These are phyloP conservation scores for Oreochromis niloticus DNA, from an alignment of 2,113 vertebrate species.

Conservation along the genomic window DNA sequence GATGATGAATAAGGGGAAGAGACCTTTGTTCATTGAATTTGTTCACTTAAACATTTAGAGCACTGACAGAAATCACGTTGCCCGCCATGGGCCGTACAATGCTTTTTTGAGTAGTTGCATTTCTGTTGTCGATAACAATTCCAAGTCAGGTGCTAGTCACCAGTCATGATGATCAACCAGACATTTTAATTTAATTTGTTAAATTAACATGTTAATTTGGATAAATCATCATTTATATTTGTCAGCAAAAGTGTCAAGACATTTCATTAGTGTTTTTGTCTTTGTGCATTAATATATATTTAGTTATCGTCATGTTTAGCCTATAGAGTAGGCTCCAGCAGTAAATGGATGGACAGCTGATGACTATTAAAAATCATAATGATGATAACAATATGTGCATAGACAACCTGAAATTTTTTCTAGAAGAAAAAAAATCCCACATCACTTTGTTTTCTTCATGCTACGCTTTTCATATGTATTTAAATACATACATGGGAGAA, in stretches of 20 bases:
- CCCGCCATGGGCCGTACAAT: neutral
- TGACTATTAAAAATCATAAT: neutral
- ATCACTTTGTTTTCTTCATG: neutral
- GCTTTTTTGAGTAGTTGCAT: neutral
- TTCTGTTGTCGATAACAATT: neutral
- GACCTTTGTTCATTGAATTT: neutral
- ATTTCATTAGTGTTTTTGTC: neutral
- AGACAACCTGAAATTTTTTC: neutral
- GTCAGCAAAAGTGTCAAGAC: neutral
- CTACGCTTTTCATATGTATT: neutral
- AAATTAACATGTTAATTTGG: neutral
- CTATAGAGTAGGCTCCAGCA: neutral
- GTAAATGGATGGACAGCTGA: neutral
- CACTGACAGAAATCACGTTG: neutral
- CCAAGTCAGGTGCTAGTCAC: neutral
- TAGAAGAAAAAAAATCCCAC: neutral
- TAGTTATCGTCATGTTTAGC: neutral
- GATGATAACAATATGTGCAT: neutral
- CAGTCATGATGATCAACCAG: neutral
- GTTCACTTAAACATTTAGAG: neutral
- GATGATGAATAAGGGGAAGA: too few relatives aligned
- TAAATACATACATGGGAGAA: neutral
- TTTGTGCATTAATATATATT: neutral
- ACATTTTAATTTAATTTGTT: neutral
- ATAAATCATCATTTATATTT: neutral